Evolutionary conservation across 1,140 invertebrate genomes (phyloP).

Genomic region (Drosophila cardini): DNA sequence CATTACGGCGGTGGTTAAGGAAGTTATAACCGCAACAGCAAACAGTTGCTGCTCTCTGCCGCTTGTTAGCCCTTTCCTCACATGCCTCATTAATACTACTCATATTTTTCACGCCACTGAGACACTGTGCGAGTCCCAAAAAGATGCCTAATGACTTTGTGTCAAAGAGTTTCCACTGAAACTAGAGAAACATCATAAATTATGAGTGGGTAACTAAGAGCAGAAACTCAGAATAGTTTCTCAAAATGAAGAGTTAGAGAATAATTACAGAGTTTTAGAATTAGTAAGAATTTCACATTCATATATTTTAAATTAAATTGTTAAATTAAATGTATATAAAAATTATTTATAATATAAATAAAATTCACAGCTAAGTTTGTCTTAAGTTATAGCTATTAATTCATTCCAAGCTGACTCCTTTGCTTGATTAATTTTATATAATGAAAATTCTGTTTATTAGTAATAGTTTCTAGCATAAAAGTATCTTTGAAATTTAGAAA

Average conservation of each 20-base stretch:
- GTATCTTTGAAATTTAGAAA: too few species aligned
- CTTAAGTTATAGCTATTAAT: too few species aligned
- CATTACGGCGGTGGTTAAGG: constrained; percentile 40
- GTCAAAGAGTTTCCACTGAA: constrained; percentile 37
- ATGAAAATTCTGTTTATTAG: too few species aligned
- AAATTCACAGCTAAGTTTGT: too few species aligned
- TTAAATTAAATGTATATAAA: too few species aligned
- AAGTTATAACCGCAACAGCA: constrained; percentile 17
- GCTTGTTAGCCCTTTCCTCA: constrained; percentile 48
- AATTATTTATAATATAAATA: too few species aligned
- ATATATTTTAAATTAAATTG: too few species aligned
- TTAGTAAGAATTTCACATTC: too few species aligned
- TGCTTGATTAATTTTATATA: too few species aligned
- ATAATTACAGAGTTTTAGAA: background rate
- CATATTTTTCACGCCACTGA: constrained; percentile 72
- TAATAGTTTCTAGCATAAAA: too few species aligned
- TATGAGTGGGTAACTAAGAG: background rate
- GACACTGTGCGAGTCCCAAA: background rate
- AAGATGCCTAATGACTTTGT: constrained; percentile 55
- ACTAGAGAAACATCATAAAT: constrained; percentile 30
- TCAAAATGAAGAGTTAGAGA: background rate
- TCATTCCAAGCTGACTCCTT: too few species aligned
- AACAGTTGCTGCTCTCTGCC: constrained; percentile 34
- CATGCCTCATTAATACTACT: constrained; percentile 72
- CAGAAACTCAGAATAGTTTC: background rate